Evolutionary conservation across 2,113 vertebrate species (phyloP).

Genomic region (Phyllostomus discolor): DNA sequence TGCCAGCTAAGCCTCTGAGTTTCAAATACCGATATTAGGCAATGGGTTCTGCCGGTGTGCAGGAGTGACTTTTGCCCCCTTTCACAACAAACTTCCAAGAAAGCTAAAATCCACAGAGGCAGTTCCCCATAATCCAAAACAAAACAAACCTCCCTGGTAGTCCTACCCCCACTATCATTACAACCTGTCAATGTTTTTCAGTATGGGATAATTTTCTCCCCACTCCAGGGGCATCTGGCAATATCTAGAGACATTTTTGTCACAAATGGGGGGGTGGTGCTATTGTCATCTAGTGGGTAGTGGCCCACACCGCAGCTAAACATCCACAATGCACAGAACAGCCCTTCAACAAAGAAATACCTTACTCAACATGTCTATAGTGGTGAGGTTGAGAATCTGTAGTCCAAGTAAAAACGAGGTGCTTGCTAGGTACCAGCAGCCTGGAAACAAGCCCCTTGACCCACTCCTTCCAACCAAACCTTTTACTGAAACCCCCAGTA

Average conservation of each 20-base stretch:
- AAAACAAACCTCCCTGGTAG: not conserved
- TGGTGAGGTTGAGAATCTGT: not conserved
- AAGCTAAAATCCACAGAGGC: not conserved
- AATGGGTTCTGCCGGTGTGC: not conserved
- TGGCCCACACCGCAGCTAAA: not conserved
- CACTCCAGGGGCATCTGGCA: not conserved
- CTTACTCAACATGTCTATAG: not conserved
- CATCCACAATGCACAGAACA: not conserved
- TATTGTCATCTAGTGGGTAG: not conserved
- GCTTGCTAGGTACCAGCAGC: not conserved
- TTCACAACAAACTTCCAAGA: not conserved
- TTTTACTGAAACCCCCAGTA: not conserved
- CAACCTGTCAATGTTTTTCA: not conserved
- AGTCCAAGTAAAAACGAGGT: not conserved
- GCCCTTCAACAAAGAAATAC: not conserved
- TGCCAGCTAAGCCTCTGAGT: not conserved
- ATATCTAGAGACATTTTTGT: not conserved
- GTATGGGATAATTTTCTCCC: not conserved
- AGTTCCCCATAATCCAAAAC: not conserved
- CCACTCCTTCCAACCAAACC: not conserved
- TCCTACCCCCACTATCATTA: not conserved
- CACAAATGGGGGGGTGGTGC: not conserved
- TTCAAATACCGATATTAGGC: not conserved
- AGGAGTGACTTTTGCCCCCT: not conserved
- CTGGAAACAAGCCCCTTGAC: not conserved